Evolutionary conservation across 92 coral and sea anemone species (phyloP), one percentile per base, ranked within the genome.

Genomic region (Parazoanthus swiftii): DNA sequence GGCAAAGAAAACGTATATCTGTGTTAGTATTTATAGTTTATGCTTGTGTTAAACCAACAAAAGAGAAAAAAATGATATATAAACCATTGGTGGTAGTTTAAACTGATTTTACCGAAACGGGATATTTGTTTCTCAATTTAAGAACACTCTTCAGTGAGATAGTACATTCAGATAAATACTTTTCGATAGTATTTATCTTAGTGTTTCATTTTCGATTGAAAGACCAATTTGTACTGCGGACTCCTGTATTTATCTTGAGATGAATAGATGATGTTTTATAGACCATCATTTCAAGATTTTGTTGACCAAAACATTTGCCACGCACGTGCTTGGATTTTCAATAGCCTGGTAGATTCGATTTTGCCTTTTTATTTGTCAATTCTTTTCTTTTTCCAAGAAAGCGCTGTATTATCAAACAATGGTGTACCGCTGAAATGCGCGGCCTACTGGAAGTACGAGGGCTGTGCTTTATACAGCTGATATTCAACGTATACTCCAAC

Each of bases 381-480:
- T 77, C n/a, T 6, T 10, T 23, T 54, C 42, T 66, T 37, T 70
- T 83, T 25, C n/a, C 77, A 42, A 42, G 76, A 63, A 29, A 43
- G 76, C 63, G 37, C 25, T 83, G 77, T 63, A 83, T 4, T 20
- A 67, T 37, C 71, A 42, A 42, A n/a, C 44, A n/a, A 66, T 83
- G 77, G 42, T 43, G 39, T n/a, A 67, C 44, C n/a, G 77, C 21
- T 66, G 86, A 70, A 37, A 83, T 83, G 86, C 54, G 25, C 42
- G 20, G 65, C 33, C 36, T 29, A 16, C 21, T 15, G 20, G 59
- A 67, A 39, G 4, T 82, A 35, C 76, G 58, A 65, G 76, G 42
- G 6, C 13, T 82, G 51, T 23, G 74, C 16, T 33, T 83, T 44
- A n/a, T 83, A 14, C 77, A 66, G 23, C 11, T 70, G 42, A 18